phyloP scores from a whole-genome alignment of 2,113 vertebrate genomes.

The Oophaga pumilio region DNA sequence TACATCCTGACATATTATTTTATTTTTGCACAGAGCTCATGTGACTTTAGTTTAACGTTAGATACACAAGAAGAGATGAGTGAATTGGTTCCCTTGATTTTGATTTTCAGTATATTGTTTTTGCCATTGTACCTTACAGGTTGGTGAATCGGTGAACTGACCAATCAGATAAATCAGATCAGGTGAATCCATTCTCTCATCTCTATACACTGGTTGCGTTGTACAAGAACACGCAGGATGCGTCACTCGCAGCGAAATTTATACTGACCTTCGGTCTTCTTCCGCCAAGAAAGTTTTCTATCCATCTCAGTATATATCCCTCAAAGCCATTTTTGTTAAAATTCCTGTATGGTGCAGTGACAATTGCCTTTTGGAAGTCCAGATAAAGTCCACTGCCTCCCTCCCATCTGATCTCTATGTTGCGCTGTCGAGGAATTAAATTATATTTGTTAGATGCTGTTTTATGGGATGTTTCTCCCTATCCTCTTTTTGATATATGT shows the following conservation, averaged over 20 bases:
- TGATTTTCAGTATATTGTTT: neutral
- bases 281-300: conserved; percentile 59
- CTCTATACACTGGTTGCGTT: neutral
- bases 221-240: conserved; percentile 26
- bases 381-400: conserved; percentile 59
- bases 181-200: neutral
- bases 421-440: conserved; percentile 58
- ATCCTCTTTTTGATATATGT: conserved; percentile 5
- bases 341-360: conserved; percentile 55
- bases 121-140: neutral
- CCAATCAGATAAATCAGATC: neutral
- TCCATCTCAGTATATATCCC: conserved; percentile 58
- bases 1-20: neutral
- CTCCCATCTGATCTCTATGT: conserved; percentile 58
- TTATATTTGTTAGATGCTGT: conserved; percentile 57
- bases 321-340: conserved; percentile 59
- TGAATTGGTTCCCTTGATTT: neutral
- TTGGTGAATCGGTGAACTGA: neutral
- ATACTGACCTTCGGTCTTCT: conserved; percentile 59
- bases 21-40: neutral
- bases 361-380: conserved; percentile 58
- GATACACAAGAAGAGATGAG: neutral
- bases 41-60: neutral
- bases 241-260: conserved; percentile 40
- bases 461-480: conserved; percentile 22